Conservation (phyloP, 2,888 invertebrate species). For the Scaptomyza caliginosa region DNA sequence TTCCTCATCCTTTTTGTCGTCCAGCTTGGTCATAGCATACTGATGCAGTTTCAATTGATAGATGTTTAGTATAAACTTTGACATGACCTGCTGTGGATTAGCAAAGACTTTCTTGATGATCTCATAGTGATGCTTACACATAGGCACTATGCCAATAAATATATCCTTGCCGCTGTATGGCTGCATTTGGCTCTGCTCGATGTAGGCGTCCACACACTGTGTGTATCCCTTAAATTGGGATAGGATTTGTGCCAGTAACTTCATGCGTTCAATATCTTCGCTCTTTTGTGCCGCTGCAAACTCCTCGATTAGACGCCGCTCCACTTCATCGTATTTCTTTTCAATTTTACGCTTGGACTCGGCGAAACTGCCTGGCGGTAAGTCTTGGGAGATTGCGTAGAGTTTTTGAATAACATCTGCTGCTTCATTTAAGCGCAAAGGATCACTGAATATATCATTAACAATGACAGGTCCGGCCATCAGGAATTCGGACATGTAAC, state of each 20-base stretch:
- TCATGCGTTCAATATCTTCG: constrained; percentile 95
- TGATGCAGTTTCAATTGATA: constrained; percentile 95
- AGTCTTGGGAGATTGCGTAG: constrained; percentile 96
- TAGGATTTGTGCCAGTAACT: constrained; percentile 94
- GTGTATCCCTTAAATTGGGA: constrained; percentile 98
- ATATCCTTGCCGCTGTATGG: constrained; percentile 94
- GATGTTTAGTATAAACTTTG: constrained; percentile 97
- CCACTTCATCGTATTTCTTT: constrained; percentile 95
- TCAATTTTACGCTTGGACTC: constrained; percentile 93
- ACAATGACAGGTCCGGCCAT: constrained; percentile 91
- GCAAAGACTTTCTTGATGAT: constrained; percentile 95
- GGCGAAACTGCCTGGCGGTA: constrained; percentile 94
- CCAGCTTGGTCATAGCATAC: constrained; percentile 92
- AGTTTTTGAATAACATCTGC: constrained; percentile 99
- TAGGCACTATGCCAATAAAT: constrained; percentile 93
- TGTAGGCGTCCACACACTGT: constrained; percentile 97
- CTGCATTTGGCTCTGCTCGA: constrained; percentile 97
- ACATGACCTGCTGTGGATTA: constrained; percentile 98
- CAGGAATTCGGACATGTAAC: constrained; percentile 96
- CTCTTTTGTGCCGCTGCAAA: constrained; percentile 95
- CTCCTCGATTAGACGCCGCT: constrained; percentile 95
- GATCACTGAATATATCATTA: constrained; percentile 94
- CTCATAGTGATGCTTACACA: constrained; percentile 94
- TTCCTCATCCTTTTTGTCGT: constrained; percentile 93
- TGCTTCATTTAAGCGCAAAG: constrained; percentile 91